These are phyloP conservation scores for Andricus curvator DNA, from an alignment of 2,888 invertebrate species.

Conservation along the genomic window DNA sequence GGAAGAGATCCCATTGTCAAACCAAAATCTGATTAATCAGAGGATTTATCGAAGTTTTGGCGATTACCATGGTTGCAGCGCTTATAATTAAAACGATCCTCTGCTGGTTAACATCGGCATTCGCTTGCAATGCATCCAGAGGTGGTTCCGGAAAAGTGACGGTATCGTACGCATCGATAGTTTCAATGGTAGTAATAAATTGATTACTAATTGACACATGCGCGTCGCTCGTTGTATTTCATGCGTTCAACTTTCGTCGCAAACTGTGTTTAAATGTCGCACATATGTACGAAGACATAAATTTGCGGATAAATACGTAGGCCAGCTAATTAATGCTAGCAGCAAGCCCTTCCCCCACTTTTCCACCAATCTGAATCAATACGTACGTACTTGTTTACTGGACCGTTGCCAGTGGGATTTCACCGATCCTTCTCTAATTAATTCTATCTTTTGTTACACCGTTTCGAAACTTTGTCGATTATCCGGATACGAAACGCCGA, in stretches of 20 bases:
- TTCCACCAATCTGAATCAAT: slow-evolving; percentile 69
- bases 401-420: slow-evolving; percentile 72
- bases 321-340: slow-evolving; percentile 69
- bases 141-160: slow-evolving; percentile 58
- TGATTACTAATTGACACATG: slow-evolving; percentile 71
- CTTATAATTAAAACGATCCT: slow-evolving; percentile 29
- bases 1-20: background rate
- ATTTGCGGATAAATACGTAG: slow-evolving; percentile 73
- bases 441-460: slow-evolving; percentile 69
- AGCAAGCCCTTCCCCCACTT: slow-evolving; percentile 43
- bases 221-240: slow-evolving; percentile 65
- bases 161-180: slow-evolving; percentile 41
- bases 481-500: slow-evolving; percentile 39
- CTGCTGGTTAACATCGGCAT: background rate
- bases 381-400: slow-evolving; percentile 74
- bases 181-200: slow-evolving; percentile 63
- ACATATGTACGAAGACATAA: slow-evolving; percentile 71
- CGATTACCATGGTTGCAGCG: background rate
- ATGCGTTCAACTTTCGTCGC: slow-evolving; percentile 65
- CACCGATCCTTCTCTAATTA: slow-evolving; percentile 70
- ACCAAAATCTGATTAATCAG: background rate
- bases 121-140: slow-evolving; percentile 44
- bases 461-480: slow-evolving; percentile 59
- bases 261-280: slow-evolving; percentile 63
- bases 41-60: background rate